phyloP scores from a whole-genome alignment of 2,888 invertebrate species.

The Rhingia rostrata region DNA sequence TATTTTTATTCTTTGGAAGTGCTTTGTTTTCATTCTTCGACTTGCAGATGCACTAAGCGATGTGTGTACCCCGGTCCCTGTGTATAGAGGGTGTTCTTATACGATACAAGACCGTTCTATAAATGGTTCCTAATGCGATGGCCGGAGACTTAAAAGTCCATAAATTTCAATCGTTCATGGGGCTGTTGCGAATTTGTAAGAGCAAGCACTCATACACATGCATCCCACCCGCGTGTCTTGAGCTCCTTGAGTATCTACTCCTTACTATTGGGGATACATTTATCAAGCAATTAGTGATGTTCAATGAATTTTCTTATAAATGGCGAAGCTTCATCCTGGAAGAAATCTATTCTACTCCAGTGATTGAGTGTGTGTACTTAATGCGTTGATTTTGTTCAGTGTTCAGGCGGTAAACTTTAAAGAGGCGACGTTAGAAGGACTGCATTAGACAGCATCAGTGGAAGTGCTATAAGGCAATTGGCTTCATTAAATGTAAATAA shows the following conservation, averaged over 20 bases:
- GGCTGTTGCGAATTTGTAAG: slow-evolving; percentile 29
- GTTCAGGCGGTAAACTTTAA: neutral
- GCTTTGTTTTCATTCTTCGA: slow-evolving; percentile 3
- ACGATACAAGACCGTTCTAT: neutral
- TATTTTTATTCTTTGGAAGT: slow-evolving; percentile 23
- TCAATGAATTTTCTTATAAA: slow-evolving; percentile 62
- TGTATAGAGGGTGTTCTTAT: slow-evolving; percentile 1
- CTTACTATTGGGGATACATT: slow-evolving; percentile 42
- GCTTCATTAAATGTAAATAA: slow-evolving; percentile 38
- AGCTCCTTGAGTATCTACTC: neutral
- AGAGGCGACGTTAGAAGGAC: neutral
- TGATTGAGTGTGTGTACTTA: slow-evolving; percentile 26
- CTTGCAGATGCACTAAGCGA: slow-evolving; percentile 3
- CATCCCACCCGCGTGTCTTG: slow-evolving; percentile 3
- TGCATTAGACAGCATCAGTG: neutral
- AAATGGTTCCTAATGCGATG: slow-evolving; percentile 27
- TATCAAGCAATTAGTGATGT: slow-evolving; percentile 65
- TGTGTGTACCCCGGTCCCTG: neutral
- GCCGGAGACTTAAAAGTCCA: slow-evolving; percentile 44
- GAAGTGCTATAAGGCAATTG: slow-evolving; percentile 19
- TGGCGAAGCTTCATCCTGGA: slow-evolving; percentile 21
- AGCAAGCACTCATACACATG: slow-evolving; percentile 22
- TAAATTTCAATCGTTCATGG: slow-evolving; percentile 55
- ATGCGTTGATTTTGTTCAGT: slow-evolving; percentile 31
- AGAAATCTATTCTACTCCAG: slow-evolving; percentile 9